Conservation (phyloP, 2,797 vertebrate genomes). For the Sarcophilus harrisii region DNA sequence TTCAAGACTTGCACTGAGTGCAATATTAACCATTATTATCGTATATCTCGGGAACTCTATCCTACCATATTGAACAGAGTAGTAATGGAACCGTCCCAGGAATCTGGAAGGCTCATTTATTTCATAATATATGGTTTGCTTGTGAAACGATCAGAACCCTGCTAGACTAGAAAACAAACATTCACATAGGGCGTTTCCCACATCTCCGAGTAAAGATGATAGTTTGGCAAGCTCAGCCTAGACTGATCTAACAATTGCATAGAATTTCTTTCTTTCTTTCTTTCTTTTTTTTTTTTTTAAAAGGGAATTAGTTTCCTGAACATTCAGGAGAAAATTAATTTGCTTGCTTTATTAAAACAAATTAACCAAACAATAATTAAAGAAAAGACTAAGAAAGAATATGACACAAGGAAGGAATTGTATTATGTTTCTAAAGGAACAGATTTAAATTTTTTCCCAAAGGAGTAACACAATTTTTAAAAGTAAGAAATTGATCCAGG, state of each 20-base stretch:
- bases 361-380: slow-evolving; percentile 6
- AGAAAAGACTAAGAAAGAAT: not conserved
- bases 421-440: slow-evolving; percentile 18
- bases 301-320: slow-evolving; percentile 25
- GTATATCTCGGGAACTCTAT: not conserved
- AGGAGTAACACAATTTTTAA: not conserved
- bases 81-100: slow-evolving; percentile 30
- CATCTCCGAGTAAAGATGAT: not conserved
- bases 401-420: not conserved
- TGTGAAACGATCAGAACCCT: slow-evolving; percentile 16
- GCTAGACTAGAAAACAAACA: slow-evolving; percentile 38
- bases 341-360: slow-evolving; percentile 45
- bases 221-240: not conserved
- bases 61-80: not conserved
- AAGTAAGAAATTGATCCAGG: not conserved
- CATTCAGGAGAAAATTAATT: slow-evolving; percentile 1
- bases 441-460: slow-evolving; percentile 2
- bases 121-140: slow-evolving; percentile 35
- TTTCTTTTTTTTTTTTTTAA: not conserved
- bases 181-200: slow-evolving; percentile 38
- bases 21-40: not conserved
- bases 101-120: slow-evolving; percentile 44
- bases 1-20: not conserved
- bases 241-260: not conserved
- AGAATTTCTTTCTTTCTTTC: not conserved